Percentiles rank a stretch among this genome's conserved stretches.
Conservation (phyloP, 1,140 invertebrate species). For the Aphidius ervi region DNA sequence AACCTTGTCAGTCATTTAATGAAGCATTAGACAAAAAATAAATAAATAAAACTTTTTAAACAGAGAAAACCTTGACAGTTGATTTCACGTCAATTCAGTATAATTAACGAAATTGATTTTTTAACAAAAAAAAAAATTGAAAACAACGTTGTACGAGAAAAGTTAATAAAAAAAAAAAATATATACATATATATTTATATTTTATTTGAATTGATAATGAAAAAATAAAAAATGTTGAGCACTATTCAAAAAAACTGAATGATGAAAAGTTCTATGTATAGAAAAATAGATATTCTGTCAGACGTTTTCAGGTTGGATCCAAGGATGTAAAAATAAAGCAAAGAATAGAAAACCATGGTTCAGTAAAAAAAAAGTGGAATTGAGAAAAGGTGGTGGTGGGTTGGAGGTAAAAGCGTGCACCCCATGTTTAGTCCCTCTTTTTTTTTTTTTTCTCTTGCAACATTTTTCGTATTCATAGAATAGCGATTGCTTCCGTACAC, state of each 20-base stretch:
- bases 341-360: slow-evolving; percentile 14
- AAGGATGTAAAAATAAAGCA: slow-evolving; percentile 5
- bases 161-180: no score
- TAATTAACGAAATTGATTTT: no score
- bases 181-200: no score
- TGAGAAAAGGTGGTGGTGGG: not conserved
- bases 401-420: slow-evolving; percentile 17
- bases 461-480: slow-evolving; percentile 51
- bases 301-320: slow-evolving; percentile 1
- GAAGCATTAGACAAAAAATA: no score
- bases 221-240: no score
- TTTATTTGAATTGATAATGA: no score
- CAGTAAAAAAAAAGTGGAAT: slow-evolving; percentile 5
- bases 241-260: not conserved
- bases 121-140: no score
- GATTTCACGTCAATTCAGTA: no score
- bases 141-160: no score
- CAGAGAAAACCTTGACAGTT: no score
- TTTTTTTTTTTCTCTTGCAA: not conserved
- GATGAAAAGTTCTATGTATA: slow-evolving; percentile 4
- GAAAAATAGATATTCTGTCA: slow-evolving; percentile 7
- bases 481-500: slow-evolving; percentile 43
- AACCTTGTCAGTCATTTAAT: no score
- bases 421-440: slow-evolving; percentile 9
- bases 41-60: no score